These are phyloP conservation scores for Plumapathes pennacea DNA, from an alignment of 92 coral and sea anemone species.

Conservation along the genomic window DNA sequence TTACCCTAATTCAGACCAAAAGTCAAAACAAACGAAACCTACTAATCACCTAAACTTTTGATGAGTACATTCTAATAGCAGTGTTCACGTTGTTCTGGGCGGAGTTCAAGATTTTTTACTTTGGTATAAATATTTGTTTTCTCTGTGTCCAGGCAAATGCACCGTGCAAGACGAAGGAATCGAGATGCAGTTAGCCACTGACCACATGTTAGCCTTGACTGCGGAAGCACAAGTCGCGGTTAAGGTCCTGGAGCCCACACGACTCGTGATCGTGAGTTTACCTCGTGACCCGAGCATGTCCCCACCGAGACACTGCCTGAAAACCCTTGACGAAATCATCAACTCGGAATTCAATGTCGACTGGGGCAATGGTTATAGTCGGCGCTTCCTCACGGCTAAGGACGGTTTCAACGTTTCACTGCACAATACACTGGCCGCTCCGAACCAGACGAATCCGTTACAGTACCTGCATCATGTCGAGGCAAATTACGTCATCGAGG, in stretches of 20 bases:
- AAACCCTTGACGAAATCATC: conserved; percentile 10
- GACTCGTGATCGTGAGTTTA: conserved; percentile 12
- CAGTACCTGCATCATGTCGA: conserved; percentile 23
- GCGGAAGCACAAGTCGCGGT: conserved; percentile 1
- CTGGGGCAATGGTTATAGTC: conserved; percentile 19
- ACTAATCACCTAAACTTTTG: too few species aligned
- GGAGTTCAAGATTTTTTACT: too few species aligned
- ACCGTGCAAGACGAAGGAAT: neutral
- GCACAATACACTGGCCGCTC: conserved; percentile 4
- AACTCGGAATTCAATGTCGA: conserved; percentile 25
- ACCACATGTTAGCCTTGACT: conserved; percentile 19
- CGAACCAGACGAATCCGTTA: neutral
- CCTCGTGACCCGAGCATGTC: conserved; percentile 22
- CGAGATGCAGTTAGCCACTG: conserved; percentile 9
- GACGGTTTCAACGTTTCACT: conserved; percentile 29
- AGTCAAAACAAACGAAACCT: too few species aligned
- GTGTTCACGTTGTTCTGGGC: too few species aligned
- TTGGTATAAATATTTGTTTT: too few species aligned
- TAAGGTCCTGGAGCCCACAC: conserved; percentile 5
- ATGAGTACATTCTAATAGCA: too few species aligned
- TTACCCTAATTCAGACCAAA: too few species aligned
- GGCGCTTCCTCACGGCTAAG: conserved; percentile 18
- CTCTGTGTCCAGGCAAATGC: conserved; percentile 11
- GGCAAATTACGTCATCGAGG: conserved; percentile 15
- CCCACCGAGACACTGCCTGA: conserved; percentile 6